phyloP scores from a whole-genome alignment of 2,888 invertebrate genomes.

The Anarsia innoxiella region DNA sequence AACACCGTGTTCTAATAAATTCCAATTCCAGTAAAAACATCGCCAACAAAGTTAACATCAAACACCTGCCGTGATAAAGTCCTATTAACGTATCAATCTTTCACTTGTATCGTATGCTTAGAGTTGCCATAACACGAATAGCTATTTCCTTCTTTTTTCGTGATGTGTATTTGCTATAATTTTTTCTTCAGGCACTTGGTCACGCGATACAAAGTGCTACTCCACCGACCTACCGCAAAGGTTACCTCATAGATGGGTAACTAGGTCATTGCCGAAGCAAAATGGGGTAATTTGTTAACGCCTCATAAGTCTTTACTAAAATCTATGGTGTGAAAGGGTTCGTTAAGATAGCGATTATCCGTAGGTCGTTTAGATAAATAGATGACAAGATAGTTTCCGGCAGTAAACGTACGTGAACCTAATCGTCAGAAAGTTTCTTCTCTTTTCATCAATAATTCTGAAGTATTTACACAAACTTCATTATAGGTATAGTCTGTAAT shows the following conservation, averaged over 20 bases:
- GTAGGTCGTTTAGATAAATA: no score
- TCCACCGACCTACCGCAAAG: constrained; percentile 54
- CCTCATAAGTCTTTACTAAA: background rate
- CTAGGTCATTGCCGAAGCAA: constrained; percentile 42
- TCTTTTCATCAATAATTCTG: no score
- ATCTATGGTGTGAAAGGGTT: no score
- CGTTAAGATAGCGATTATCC: no score
- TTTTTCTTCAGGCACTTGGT: constrained; percentile 18
- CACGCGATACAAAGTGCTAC: constrained; percentile 31
- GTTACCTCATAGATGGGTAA: constrained; percentile 37
- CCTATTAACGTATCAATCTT: constrained; percentile 3
- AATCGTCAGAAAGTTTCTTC: no score
- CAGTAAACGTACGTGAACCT: no score
- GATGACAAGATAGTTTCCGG: no score
- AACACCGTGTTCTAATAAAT: no score
- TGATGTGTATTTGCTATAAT: constrained; percentile 10
- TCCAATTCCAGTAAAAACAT: no score
- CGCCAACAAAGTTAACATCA: no score
- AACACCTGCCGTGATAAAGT: constrained; percentile 4
- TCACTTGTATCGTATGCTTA: constrained; percentile 3
- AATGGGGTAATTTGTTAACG: constrained; percentile 13
- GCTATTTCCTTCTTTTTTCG: constrained; percentile 2
- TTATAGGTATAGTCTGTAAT: no score
- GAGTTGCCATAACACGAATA: constrained; percentile 6
- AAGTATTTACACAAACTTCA: no score